Evolutionary conservation across 2,113 vertebrate species (phyloP).

Genomic region (Semicossyphus pulcher): DNA sequence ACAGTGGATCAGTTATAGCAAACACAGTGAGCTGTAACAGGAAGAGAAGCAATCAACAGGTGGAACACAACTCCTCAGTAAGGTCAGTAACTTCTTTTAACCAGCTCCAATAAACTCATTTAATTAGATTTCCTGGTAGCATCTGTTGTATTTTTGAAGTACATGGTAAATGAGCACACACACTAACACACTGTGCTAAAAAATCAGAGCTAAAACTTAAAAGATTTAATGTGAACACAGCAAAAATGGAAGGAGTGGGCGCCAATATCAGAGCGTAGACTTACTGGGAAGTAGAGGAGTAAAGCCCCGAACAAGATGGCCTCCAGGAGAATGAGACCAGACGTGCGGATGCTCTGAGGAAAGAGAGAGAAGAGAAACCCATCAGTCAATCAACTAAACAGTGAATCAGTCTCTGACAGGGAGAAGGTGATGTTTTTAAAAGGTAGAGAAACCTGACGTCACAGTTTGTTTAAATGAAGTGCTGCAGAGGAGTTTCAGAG

Average conservation of each 20-base stretch:
- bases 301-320: conserved; percentile 92
- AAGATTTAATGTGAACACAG: background rate
- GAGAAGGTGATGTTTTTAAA: background rate
- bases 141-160: too few relatives aligned
- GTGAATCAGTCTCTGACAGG: conserved; percentile 10
- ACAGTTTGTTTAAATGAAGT: background rate
- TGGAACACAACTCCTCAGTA: too few relatives aligned
- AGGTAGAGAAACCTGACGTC: background rate
- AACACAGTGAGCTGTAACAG: too few relatives aligned
- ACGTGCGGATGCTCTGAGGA: conserved; percentile 90
- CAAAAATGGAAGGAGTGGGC: background rate
- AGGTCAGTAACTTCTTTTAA: too few relatives aligned
- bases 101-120: too few relatives aligned
- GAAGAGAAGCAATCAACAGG: too few relatives aligned
- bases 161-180: too few relatives aligned
- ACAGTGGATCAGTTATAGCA: too few relatives aligned
- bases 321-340: conserved; percentile 92
- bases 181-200: too few relatives aligned
- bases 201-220: background rate
- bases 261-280: conserved; percentile 61
- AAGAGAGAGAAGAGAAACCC: conserved; percentile 1
- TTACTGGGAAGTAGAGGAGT: conserved; percentile 94
- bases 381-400: background rate
- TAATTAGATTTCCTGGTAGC: too few relatives aligned
- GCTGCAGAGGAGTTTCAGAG: background rate